phyloP scores from a whole-genome alignment of 2,888 invertebrate genomes.

The Tenthredo amoena region DNA sequence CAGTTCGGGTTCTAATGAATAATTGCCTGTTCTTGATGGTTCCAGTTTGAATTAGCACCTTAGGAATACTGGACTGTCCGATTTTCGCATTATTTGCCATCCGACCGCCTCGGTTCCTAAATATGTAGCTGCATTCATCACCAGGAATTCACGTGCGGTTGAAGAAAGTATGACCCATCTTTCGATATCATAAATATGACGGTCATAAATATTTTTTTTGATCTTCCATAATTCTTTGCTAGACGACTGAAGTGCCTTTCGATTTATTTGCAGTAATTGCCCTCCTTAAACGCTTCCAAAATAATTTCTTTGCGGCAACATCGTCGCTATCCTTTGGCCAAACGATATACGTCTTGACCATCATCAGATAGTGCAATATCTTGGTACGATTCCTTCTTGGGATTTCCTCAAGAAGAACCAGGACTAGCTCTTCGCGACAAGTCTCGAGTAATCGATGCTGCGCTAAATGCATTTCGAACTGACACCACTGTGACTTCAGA shows the following conservation, averaged over 20 bases:
- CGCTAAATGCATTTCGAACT: conserved; percentile 86
- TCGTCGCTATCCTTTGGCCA: conserved; percentile 80
- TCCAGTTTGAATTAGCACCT: background rate
- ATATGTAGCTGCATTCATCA: background rate
- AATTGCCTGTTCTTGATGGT: background rate
- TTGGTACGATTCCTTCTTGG: conserved; percentile 82
- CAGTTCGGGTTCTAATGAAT: background rate
- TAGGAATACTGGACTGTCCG: background rate
- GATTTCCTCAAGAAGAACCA: conserved; percentile 84
- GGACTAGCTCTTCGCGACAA: conserved; percentile 82
- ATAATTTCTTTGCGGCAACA: conserved; percentile 70
- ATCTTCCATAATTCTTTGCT: background rate
- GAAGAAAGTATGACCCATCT: background rate
- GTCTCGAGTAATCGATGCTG: conserved; percentile 85
- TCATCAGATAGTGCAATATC: conserved; percentile 84
- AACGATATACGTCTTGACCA: conserved; percentile 85
- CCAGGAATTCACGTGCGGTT: background rate
- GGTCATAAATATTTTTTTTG: background rate
- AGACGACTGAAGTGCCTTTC: background rate
- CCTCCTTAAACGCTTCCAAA: conserved; percentile 79
- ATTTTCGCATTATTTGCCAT: background rate
- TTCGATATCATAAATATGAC: background rate
- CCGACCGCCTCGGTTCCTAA: background rate
- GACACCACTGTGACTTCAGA: conserved; percentile 86
- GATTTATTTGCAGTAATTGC: conserved; percentile 60